phyloP scores from a whole-genome alignment of 2,888 invertebrate species.

The Apamea monoglypha region DNA sequence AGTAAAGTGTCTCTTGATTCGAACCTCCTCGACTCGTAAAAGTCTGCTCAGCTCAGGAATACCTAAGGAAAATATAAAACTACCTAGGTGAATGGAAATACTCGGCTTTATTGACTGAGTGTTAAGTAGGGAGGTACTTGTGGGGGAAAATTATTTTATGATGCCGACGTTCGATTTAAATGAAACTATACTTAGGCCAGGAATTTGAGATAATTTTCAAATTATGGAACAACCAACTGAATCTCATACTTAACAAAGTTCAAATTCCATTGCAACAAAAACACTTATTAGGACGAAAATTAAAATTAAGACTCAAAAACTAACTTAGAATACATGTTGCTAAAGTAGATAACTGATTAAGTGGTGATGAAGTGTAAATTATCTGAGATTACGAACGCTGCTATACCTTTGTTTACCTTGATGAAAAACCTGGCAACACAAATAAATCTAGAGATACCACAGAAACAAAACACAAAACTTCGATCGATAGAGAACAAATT shows the following conservation, averaged over 20 bases:
- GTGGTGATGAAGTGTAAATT: no score
- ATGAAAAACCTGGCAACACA: background rate
- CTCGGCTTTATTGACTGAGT: slow-evolving; percentile 47
- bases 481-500: background rate
- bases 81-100: slow-evolving; percentile 68
- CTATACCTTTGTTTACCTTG: background rate
- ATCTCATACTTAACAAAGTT: background rate
- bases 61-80: slow-evolving; percentile 66
- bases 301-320: no score
- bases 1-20: slow-evolving; percentile 80
- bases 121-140: slow-evolving; percentile 25
- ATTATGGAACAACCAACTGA: background rate
- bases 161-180: background rate
- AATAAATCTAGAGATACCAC: background rate
- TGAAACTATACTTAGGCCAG: background rate
- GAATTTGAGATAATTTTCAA: background rate
- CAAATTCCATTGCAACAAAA: background rate
- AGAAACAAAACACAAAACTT: background rate
- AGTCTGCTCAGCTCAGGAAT: slow-evolving; percentile 70
- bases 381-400: no score
- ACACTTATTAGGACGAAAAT: background rate
- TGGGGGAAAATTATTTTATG: background rate
- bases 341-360: background rate
- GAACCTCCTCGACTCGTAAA: slow-evolving; percentile 76
- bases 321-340: background rate